Percentiles rank a stretch among this genome's conserved stretches.
phyloP scores from a whole-genome alignment of 2,113 vertebrate species.

The Vidua macroura region DNA sequence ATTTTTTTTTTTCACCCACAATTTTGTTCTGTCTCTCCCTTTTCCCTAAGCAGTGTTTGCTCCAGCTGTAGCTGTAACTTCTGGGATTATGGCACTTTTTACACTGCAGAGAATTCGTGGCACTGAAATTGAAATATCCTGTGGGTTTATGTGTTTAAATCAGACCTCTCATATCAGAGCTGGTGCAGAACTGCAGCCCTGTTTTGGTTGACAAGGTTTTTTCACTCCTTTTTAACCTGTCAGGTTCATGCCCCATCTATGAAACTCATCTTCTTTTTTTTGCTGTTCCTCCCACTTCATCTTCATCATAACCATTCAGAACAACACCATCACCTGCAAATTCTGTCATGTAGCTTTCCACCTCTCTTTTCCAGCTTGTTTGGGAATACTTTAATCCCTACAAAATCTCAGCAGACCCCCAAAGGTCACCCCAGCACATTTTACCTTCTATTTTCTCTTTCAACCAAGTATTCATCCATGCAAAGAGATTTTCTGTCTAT shows the following conservation, averaged over 20 bases:
- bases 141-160: background rate
- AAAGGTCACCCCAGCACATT: background rate
- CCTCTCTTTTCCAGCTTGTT: background rate
- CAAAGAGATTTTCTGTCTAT: background rate
- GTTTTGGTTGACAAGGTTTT: background rate
- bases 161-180: fast-evolving
- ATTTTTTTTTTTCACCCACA: background rate
- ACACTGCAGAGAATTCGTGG: background rate
- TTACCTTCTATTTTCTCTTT: background rate
- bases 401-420: background rate
- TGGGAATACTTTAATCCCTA: background rate
- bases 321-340: background rate
- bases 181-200: background rate
- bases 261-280: background rate
- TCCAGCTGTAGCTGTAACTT: background rate
- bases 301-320: background rate
- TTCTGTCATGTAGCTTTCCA: background rate
- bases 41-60: background rate
- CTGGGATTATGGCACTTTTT: background rate
- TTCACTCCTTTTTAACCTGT: background rate
- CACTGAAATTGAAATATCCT: background rate
- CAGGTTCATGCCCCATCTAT: background rate
- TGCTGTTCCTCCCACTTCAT: background rate
- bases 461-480: background rate
- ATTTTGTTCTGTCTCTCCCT: background rate